Base-by-base conservation (phyloP, 1,140 invertebrate species). In the Venturia canescens region DNA sequence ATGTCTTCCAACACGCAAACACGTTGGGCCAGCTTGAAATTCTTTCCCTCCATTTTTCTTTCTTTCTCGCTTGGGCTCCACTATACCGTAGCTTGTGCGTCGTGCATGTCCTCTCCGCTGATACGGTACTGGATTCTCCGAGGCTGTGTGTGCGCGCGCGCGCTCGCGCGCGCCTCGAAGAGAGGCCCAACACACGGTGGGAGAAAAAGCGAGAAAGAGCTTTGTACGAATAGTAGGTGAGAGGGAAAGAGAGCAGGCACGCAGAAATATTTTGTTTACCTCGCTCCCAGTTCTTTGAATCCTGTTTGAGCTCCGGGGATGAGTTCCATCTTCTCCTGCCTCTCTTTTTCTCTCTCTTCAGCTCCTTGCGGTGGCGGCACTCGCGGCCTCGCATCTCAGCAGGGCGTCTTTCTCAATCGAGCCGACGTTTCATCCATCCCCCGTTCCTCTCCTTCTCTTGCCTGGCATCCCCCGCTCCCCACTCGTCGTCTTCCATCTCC, bases 201-300 rank as follows among this genome's bases (percentile, higher is more conserved):
- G 38, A 9, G 38, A 44, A 11, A 44, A 44, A 44, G 38, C 7
- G 38, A 44, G 38, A 44, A 44, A 5, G 38, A 44, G 38, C 7
- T 44, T 44, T 44, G 38, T 44, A 75, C 63, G 77, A 21, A 79
- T n/a, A n/a, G n/a, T n/a, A n/a, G n/a, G 78, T 38, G 66, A 69
- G 72, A 67, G 31, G 66, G n/a, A n/a, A n/a, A n/a, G n/a, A n/a
- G n/a, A n/a, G n/a, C n/a, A 57, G 34, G 81, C 77, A 77, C 80
- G 82, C 84, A 87, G 83, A 88, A 90, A 90, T 90, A 91, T 91
- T 91, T 92, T 91, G 88, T 90, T 91, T 91, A 91, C 88, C 84
- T 89, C 90, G 88, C 85, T 89, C 84, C 83, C 86, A 88, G 88
- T 91, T 91, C 89, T 91, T 89, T 91, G 88, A 90, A 91, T 91